Percentiles rank a stretch among this genome's conserved stretches.
phyloP scores from a whole-genome alignment of 2,797 vertebrate genomes.

The Sebastes matsubarae region DNA sequence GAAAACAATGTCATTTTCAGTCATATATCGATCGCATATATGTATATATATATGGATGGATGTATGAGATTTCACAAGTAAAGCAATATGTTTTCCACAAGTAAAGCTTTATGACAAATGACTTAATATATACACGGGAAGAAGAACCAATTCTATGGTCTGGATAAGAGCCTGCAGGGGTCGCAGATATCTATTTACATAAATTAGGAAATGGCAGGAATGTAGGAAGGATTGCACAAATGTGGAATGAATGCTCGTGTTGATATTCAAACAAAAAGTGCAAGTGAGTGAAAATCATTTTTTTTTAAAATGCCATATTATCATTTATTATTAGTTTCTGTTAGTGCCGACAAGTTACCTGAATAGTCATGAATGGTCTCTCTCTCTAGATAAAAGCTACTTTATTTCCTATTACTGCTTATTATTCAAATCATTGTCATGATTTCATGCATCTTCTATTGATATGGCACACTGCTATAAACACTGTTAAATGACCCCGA shows the following conservation, averaged over 20 bases:
- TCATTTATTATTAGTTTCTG: constrained; percentile 4
- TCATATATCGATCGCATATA: neutral
- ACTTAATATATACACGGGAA: constrained; percentile 69
- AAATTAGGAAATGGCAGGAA: constrained; percentile 62
- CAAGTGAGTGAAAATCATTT: constrained; percentile 10
- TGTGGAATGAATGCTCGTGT: constrained; percentile 36
- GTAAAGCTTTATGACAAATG: constrained; percentile 80
- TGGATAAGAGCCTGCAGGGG: constrained; percentile 61
- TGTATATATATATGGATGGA: constrained; percentile 32
- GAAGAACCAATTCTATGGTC: constrained; percentile 52
- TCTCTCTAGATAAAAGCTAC: constrained; percentile 33
- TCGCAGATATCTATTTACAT: constrained; percentile 80
- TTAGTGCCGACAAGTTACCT: constrained; percentile 30
- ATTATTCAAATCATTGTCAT: constrained; percentile 38
- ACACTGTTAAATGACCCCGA: constrained; percentile 23
- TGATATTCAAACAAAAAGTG: constrained; percentile 6
- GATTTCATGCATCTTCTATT: constrained; percentile 55
- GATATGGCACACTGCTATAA: constrained; percentile 56
- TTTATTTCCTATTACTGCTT: constrained; percentile 29
- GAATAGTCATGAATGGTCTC: constrained; percentile 25
- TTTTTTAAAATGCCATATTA: constrained; percentile 17
- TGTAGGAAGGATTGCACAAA: constrained; percentile 62
- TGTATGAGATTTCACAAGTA: constrained; percentile 64
- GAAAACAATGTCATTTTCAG: constrained; percentile 67
- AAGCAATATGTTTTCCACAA: constrained; percentile 78